Base-by-base conservation (phyloP, 2,888 invertebrate genomes). In the Kryphioiulus occultus region DNA sequence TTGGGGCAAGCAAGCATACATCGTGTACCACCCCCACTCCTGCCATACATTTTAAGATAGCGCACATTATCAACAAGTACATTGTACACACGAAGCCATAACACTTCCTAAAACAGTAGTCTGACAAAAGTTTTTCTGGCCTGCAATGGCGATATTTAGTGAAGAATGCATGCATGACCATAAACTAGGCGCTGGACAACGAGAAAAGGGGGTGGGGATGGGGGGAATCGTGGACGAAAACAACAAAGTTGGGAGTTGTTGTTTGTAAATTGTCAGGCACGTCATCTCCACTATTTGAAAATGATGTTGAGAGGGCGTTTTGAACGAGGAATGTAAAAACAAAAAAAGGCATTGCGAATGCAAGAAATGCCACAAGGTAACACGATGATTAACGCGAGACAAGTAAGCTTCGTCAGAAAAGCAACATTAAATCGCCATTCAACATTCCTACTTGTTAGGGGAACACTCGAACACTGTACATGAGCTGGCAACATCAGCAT, bases 181-280 rank as follows among this genome's bases (percentile, higher is more conserved):
- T 26, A 68, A n/a, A 26, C 7, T 10, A 10, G 12, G 44, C 12
- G 10, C 26, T 68, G 26, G 68, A 68, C 68, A 68, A 68, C 68
- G 22, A 68, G 68, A 68, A 68, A 68, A 26, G 22, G 26, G 26
- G 68, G 68, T 22, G 68, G 26, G 59, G 10, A 59, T 22, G 9
- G 39, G 39, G 3, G 9, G 15, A 44, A 44, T 12, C 44, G 44
- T 5, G 53, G 53, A n/a, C 53, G 53, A 53, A 47, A 53, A 53
- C 26, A 26, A 9, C 68, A 68, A 68, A 26, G 68, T 68, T 68
- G 68, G 68, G 68, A 26, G 68, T 68, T 68, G 53, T 53, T 53
- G 68, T 68, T 68, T 68, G 68, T 68, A 68, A 68, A 68, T 68
- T 68, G 68, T 68, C 68, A 68, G 68, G 68, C 68, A 68, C 68